Evolutionary conservation across 2,888 invertebrate genomes (phyloP).

Genomic region (Conomelus anceps): DNA sequence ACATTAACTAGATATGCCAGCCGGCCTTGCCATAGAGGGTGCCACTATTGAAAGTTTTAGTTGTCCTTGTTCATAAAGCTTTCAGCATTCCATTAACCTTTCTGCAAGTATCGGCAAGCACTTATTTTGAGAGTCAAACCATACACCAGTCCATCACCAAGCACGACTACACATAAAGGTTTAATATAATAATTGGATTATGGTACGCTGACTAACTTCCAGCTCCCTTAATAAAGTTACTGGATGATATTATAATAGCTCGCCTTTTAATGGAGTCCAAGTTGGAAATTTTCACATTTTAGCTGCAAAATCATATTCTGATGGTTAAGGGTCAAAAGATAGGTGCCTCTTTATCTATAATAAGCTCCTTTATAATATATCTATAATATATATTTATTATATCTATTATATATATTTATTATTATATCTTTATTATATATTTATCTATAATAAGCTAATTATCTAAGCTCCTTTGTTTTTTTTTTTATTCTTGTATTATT

Average conservation of each 20-base stretch:
- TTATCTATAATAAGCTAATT: no score
- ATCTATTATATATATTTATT: no score
- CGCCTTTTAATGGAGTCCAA: background rate
- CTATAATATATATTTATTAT: no score
- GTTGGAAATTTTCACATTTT: background rate
- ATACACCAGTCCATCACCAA: background rate
- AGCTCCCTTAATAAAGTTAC: background rate
- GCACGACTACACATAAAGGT: background rate
- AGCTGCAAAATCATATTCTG: background rate
- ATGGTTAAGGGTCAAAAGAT: no score
- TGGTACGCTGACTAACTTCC: background rate
- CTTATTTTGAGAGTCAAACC: background rate
- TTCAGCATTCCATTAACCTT: background rate
- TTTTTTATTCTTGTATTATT: no score
- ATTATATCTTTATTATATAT: no score
- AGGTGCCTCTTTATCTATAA: no score
- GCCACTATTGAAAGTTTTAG: background rate
- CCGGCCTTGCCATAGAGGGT: background rate
- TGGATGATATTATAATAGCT: background rate
- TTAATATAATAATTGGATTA: background rate
- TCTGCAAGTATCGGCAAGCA: background rate
- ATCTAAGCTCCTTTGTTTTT: no score
- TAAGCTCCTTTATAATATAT: no score
- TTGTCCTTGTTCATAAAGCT: background rate
- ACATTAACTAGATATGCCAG: no score